A percentile compares a stretch with the other conserved stretches of the same genome.
Conservation (phyloP, 2,797 vertebrate species). For the Myotis planiceps region DNA sequence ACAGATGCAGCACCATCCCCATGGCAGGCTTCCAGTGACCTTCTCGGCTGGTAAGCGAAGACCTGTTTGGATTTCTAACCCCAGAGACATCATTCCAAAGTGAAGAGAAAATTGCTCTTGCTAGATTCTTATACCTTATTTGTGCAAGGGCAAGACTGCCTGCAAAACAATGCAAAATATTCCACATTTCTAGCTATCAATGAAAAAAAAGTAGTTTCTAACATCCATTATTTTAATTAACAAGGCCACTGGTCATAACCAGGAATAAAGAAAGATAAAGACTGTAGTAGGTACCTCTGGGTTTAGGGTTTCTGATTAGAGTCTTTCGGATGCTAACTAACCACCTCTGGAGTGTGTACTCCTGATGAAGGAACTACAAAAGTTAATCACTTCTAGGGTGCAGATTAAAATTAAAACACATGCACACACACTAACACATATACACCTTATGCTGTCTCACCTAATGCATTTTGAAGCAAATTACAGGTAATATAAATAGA, state of each 20-base stretch:
- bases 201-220: conserved; percentile 9
- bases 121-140: not conserved
- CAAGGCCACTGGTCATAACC: not conserved
- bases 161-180: not conserved
- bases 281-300: not conserved
- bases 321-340: conserved; percentile 4
- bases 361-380: conserved; percentile 43
- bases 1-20: not conserved
- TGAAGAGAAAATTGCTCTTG: not conserved
- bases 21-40: not conserved
- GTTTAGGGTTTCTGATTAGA: not conserved
- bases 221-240: conserved; percentile 1
- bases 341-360: not conserved
- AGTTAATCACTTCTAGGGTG: not conserved
- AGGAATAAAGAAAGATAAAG: conserved; percentile 4
- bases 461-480: conserved; percentile 39
- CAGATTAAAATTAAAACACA: not conserved
- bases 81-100: not conserved
- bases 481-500: not conserved
- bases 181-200: not conserved
- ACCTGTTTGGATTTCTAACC: not conserved
- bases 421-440: not conserved
- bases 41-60: not conserved
- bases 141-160: not conserved
- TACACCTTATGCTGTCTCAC: not conserved